A percentile compares a stretch with the other conserved stretches of the same genome.
These are phyloP conservation scores for Microplitis mediator DNA, from an alignment of 1,140 invertebrate species.

Conservation along the genomic window DNA sequence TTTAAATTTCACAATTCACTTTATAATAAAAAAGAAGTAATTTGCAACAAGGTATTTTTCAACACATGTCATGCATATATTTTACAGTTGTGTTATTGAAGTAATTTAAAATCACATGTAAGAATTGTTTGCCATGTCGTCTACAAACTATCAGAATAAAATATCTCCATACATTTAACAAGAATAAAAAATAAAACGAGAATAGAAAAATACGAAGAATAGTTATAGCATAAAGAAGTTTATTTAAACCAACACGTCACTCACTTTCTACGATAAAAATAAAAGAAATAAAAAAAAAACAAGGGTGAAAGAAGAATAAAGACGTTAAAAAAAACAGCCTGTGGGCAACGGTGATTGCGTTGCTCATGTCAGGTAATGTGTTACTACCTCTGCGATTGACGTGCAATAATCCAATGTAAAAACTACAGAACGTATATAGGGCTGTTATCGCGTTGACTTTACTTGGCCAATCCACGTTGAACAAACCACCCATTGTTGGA, in stretches of 20 bases:
- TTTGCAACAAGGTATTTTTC: neutral
- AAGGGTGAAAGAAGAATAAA: neutral
- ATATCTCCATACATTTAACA: neutral
- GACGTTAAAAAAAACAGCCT: neutral
- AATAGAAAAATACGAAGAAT: neutral
- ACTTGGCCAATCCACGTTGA: too few relatives aligned
- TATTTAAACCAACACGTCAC: neutral
- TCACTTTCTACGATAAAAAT: neutral
- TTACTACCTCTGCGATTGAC: too few relatives aligned
- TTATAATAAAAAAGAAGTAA: conserved; percentile 2
- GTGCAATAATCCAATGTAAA: too few relatives aligned
- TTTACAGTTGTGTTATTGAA: too few relatives aligned
- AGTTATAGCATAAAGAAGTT: neutral
- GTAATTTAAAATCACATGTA: too few relatives aligned
- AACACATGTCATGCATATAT: too few relatives aligned
- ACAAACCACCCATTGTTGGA: too few relatives aligned
- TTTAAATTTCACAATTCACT: neutral
- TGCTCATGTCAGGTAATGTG: neutral
- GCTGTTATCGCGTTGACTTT: too few relatives aligned
- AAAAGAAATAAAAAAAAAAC: neutral
- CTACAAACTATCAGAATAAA: neutral
- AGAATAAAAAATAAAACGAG: conserved; percentile 1
- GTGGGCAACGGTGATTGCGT: neutral
- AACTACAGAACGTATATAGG: too few relatives aligned
- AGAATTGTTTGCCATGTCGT: too few relatives aligned